These are phyloP conservation scores for Alloscopus bannaensis DNA, from an alignment of 2,888 invertebrate genomes.

Conservation along the genomic window DNA sequence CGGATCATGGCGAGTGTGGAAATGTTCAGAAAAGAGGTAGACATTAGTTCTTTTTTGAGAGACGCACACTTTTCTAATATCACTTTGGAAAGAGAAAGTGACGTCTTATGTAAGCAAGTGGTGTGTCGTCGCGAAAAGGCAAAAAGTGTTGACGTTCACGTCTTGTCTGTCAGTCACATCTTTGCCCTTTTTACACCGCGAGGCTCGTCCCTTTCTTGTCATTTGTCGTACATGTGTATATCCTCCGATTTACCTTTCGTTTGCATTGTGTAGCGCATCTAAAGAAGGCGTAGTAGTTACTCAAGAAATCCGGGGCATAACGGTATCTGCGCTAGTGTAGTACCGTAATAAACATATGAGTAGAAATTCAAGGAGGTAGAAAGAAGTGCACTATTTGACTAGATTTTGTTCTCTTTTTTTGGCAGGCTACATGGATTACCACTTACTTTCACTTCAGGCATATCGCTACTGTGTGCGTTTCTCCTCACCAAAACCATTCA, in stretches of 20 bases:
- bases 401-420: slow-evolving; percentile 40
- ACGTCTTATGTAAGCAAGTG: not conserved
- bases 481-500: no score
- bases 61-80: slow-evolving; percentile 7
- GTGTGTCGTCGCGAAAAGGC: slow-evolving; percentile 3
- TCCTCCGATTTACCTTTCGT: no score
- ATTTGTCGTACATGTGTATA: no score
- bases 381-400: slow-evolving; percentile 27
- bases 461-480: not conserved
- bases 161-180: slow-evolving; percentile 36
- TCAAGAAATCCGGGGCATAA: slow-evolving; percentile 24
- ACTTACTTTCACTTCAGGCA: slow-evolving; percentile 52
- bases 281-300: slow-evolving; percentile 1
- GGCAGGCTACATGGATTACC: slow-evolving; percentile 56
- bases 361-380: slow-evolving; percentile 6
- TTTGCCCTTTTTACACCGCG: slow-evolving; percentile 22
- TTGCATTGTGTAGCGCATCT: not conserved
- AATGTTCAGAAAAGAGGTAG: slow-evolving; percentile 26
- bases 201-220: slow-evolving; percentile 10
- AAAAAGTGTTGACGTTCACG: slow-evolving; percentile 27
- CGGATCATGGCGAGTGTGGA: slow-evolving; percentile 55
- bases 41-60: no score
- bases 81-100: not conserved
- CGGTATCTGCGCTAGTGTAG: slow-evolving; percentile 27
- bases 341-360: slow-evolving; percentile 5